Conservation (phyloP, 2,797 vertebrate genomes). For the Morelia viridis region DNA sequence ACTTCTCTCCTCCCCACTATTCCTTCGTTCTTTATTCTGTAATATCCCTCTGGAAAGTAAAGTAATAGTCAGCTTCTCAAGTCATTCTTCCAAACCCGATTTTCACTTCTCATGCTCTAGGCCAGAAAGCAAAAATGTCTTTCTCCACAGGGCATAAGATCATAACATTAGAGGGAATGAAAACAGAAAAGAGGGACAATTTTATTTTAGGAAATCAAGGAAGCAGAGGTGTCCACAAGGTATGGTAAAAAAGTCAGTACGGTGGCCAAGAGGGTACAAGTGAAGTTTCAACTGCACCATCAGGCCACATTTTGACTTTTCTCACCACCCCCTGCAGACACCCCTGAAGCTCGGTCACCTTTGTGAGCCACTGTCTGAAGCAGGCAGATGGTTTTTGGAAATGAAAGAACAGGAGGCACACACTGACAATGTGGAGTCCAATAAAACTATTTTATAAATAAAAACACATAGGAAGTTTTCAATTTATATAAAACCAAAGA, state of each 20-base stretch:
- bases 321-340: background rate
- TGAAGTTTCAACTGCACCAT: background rate
- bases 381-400: too few relatives aligned
- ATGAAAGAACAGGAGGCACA: background rate
- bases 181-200: background rate
- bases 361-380: background rate
- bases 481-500: constrained; percentile 58
- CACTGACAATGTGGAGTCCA: constrained; percentile 45
- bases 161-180: background rate
- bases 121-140: background rate
- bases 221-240: background rate
- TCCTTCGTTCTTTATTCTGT: background rate
- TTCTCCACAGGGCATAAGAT: background rate
- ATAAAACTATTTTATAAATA: constrained; percentile 75
- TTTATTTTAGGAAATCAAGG: background rate
- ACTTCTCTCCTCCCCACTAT: background rate
- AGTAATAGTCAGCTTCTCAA: background rate
- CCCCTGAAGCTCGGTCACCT: background rate
- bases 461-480: constrained; percentile 62
- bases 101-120: background rate
- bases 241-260: too few relatives aligned
- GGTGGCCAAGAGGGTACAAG: background rate
- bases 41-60: background rate
- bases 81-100: background rate
- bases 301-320: background rate